phyloP scores from a whole-genome alignment of 1,140 invertebrate genomes.

The Aphaenogaster rudis region DNA sequence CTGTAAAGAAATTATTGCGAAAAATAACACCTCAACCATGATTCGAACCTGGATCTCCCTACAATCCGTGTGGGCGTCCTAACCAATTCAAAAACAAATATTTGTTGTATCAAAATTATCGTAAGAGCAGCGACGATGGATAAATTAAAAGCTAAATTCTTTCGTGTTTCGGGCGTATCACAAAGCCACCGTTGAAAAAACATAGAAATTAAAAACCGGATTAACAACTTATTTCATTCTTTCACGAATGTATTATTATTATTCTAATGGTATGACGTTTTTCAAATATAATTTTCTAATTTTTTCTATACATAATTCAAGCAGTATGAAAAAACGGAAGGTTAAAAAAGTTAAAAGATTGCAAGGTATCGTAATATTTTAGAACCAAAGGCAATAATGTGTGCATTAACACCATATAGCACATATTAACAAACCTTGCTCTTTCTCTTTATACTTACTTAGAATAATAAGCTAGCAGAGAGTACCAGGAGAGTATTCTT shows the following conservation, averaged over 20 bases:
- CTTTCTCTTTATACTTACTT: background rate
- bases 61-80: too few relatives aligned
- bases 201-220: background rate
- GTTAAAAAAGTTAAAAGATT: background rate
- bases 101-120: background rate
- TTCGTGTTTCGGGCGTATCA: background rate
- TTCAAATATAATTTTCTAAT: background rate
- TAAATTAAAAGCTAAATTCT: background rate
- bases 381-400: background rate
- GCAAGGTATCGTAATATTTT: background rate
- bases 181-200: background rate
- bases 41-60: too few relatives aligned
- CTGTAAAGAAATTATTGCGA: too few relatives aligned
- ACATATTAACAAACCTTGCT: background rate
- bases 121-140: background rate
- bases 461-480: background rate
- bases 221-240: background rate
- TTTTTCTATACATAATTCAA: background rate
- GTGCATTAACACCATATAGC: background rate
- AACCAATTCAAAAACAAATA: too few relatives aligned
- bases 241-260: background rate
- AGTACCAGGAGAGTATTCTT: background rate
- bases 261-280: background rate
- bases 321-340: background rate
- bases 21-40: too few relatives aligned